Evolutionary conservation across 2,888 invertebrate species (phyloP), one percentile per base, ranked within the genome.

Genomic region (Hemaris fuciformis): DNA sequence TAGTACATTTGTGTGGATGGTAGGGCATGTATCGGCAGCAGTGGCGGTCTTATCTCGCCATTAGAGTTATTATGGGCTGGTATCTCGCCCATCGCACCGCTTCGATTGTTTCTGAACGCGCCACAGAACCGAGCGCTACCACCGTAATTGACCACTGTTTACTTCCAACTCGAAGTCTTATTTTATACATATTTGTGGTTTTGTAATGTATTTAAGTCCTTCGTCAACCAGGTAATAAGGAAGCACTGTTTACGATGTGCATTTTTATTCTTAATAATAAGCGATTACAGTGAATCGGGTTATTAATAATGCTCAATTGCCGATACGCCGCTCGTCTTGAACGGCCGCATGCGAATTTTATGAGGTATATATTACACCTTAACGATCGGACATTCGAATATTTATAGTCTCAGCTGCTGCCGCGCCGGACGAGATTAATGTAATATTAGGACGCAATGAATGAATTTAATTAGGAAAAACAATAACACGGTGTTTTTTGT

Each of bases 111-210:
- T 88, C 89, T 82, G 87, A 88, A 85, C 84, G 84, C 85, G 85
- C 88, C 83, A 84, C 85, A 83, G 80, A 84, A 81, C 81, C 84
- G 83, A 79, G 81, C 87, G 85, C 85, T 85, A 87, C 86, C 86
- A 75, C 83, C 83, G 83, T 91, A 91, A 92, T 91, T 92, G 91
- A 91, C 89, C 90, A 89, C 89, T 90, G 91, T 91, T 91, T 91
- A 89, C 89, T 86, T 88, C 84, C 80, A 81, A 81, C 78, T 81
- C 82, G 80, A 85, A 84, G 79, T 87, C 85, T 87, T 88, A 88
- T 88, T 89, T 88, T 87, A 85, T 84, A 80, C 80, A 79, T 76
- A 80, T 81, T 75, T 85, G 85, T 74, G 83, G 86, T 84, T 82
- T 80, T 56, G 38, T 62, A 38, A 25, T 43, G 31, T 38, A 45